A percentile compares a stretch with the other conserved stretches of the same genome.
phyloP scores from a whole-genome alignment of 2,888 invertebrate species.

The Chloromyia formosa region DNA sequence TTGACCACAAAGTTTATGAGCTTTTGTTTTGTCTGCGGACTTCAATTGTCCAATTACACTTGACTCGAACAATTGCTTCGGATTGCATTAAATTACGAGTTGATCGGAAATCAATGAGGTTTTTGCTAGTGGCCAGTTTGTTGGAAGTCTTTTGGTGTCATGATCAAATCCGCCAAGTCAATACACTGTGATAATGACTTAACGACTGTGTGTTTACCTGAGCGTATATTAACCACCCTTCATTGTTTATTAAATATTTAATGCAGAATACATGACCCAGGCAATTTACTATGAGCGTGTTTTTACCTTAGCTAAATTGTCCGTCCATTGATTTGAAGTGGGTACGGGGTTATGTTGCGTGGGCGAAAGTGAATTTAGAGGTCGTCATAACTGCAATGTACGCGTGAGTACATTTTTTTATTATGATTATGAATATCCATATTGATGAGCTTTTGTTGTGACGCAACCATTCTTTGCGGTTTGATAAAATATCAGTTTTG shows the following conservation, averaged over 20 bases:
- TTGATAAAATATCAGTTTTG: no score
- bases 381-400: neutral
- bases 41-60: constrained; percentile 28
- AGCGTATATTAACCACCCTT: neutral
- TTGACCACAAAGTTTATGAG: constrained; percentile 1
- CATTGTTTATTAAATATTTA: constrained; percentile 29
- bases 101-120: constrained; percentile 27
- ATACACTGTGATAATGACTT: constrained; percentile 15
- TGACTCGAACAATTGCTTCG: neutral
- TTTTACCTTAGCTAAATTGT: neutral
- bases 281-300: neutral
- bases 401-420: neutral
- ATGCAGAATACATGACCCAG: constrained; percentile 27
- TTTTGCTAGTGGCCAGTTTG: neutral
- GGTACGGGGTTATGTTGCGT: constrained; percentile 3
- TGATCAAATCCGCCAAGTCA: constrained; percentile 32
- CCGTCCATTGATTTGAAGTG: neutral
- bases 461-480: neutral
- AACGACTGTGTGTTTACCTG: neutral
- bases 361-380: constrained; percentile 30
- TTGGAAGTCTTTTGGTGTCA: constrained; percentile 30
- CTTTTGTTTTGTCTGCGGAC: constrained; percentile 1
- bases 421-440: neutral
- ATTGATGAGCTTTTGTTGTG: constrained; percentile 16
- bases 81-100: constrained; percentile 32